phyloP scores from a whole-genome alignment of 2,888 invertebrate species.

The Prenolepis imparis region DNA sequence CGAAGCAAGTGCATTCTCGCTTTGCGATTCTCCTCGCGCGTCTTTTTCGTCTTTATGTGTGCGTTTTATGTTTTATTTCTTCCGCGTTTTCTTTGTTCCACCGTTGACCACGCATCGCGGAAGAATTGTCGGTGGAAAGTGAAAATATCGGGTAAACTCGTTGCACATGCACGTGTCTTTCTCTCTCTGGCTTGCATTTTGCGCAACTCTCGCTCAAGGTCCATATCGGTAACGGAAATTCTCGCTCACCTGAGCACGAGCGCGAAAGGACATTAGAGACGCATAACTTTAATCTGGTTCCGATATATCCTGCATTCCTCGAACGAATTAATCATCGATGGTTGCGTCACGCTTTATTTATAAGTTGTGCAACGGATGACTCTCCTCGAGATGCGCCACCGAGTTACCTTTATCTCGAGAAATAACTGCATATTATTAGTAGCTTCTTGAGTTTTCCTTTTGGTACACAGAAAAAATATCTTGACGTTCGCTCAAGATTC shows the following conservation, averaged over 20 bases:
- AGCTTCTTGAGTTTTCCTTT: not conserved
- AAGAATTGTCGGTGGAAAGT: slow-evolving; percentile 65
- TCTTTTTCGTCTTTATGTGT: not conserved
- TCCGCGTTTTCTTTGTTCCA: slow-evolving; percentile 60
- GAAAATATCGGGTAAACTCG: slow-evolving; percentile 73
- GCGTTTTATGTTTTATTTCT: slow-evolving; percentile 6
- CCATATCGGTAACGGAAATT: slow-evolving; percentile 71
- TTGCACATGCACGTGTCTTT: slow-evolving; percentile 12
- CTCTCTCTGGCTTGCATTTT: slow-evolving; percentile 41
- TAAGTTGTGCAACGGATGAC: not conserved
- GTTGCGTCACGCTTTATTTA: slow-evolving; percentile 8
- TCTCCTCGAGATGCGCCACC: not conserved
- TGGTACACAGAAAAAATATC: too few relatives aligned
- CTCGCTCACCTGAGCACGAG: slow-evolving; percentile 72
- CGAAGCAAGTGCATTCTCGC: slow-evolving; percentile 24
- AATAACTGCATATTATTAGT: not conserved
- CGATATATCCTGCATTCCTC: not conserved
- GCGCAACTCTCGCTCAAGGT: slow-evolving; percentile 69
- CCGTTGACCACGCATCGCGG: slow-evolving; percentile 46
- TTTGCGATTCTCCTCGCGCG: not conserved
- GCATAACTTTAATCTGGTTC: not conserved
- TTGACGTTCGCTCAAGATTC: not conserved
- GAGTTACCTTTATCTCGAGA: not conserved
- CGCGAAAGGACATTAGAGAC: slow-evolving; percentile 46
- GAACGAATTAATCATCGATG: not conserved